Evolutionary conservation across 2,797 vertebrate genomes (phyloP), one percentile per base, ranked within the genome.

Genomic region (Scyliorhinus canicula): DNA sequence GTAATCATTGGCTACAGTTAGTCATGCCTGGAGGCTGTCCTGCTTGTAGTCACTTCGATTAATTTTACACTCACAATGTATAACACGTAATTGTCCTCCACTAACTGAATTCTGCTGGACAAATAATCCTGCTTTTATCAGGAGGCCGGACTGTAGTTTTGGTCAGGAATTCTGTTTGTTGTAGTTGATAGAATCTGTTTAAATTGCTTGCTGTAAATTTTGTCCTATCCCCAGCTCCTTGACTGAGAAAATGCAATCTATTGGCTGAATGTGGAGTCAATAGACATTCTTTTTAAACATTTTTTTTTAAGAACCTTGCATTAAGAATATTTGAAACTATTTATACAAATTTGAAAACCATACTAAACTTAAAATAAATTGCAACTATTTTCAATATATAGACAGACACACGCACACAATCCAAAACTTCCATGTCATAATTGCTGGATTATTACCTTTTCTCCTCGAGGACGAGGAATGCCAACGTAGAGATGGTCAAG

Each of bases 401-500:
- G 85, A 57, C 12, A 88, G 9, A 40, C 40, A 47, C 21, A 93
- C 35, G 26, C 31, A 47, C n/a, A 47, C 85, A n/a, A n/a, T n/a
- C n/a, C n/a, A n/a, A n/a, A 24, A 40, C 67, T 31, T 88, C 31
- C 40, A 47, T 26, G 26, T 31, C 60, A 47, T 26, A 63, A 65
- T 26, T 9, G 24, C 7, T 65, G 79, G 12, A 28, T 60, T 67
- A 97, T 95, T 95, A 99, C 99, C 97, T 97, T 98, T 95, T 98
- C 98, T 96, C 98, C 98, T 0, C 96, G 95, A 50, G 98, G 98
- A 71, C 98, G 98, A 77, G 99, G 99, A 96, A 99, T 99, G 95
- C 99, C 99, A 21, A 99, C 98, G 0, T 97, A 98, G 67, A 99
- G 97, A 96, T 99, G 99, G 96, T 99, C 98, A 1, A 99, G 98